Percentiles rank a stretch among this genome's conserved stretches.
Evolutionary conservation across 1,140 invertebrate genomes (phyloP).

Genomic region (Polyergus mexicanus): DNA sequence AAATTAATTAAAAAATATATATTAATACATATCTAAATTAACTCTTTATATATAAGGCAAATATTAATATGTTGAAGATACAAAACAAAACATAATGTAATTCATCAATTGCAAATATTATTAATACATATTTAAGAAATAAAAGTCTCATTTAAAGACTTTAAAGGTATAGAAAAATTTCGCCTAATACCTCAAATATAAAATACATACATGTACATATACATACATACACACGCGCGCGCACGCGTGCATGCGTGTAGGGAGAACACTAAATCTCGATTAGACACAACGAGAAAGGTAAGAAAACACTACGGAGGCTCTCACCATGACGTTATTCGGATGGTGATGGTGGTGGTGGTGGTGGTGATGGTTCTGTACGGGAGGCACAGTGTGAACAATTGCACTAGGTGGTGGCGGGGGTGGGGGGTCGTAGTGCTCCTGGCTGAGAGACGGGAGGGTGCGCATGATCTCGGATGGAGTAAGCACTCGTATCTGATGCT

Average conservation of each 20-base stretch:
- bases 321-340: constrained; percentile 87
- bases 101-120: constrained; percentile 21
- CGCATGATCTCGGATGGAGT: constrained; percentile 95
- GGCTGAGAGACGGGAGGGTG: constrained; percentile 92
- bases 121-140: constrained; percentile 34
- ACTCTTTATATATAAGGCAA: neutral
- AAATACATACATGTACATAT: constrained; percentile 32
- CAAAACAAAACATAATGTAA: neutral
- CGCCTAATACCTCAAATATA: constrained; percentile 32
- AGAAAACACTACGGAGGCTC: constrained; percentile 84
- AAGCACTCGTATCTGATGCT: constrained; percentile 94
- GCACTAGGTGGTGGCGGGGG: constrained; percentile 84
- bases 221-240: neutral
- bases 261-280: constrained; percentile 78
- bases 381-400: constrained; percentile 86
- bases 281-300: constrained; percentile 80
- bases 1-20: constrained; percentile 3
- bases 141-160: constrained; percentile 8
- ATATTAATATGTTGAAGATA: neutral
- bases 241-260: constrained; percentile 41
- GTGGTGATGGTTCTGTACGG: constrained; percentile 57
- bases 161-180: neutral
- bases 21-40: constrained; percentile 13
- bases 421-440: constrained; percentile 90
- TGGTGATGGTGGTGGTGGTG: constrained; percentile 53